Evolutionary conservation across 2,888 invertebrate species (phyloP).

Genomic region (Ernsta delagoae): DNA sequence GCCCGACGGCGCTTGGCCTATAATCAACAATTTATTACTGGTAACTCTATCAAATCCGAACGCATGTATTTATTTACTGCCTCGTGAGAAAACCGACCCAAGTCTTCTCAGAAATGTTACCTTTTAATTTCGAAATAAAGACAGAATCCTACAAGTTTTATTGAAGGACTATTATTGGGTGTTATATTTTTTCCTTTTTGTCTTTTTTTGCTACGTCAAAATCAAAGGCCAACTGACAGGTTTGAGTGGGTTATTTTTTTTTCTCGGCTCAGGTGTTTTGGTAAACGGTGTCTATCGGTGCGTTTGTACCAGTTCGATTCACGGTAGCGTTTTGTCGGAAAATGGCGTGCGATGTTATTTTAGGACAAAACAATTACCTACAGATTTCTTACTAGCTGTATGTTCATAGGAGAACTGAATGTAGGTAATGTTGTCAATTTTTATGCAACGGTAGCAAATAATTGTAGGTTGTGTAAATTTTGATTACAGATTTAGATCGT

Average conservation of each 20-base stretch:
- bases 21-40: conserved; percentile 78
- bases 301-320: conserved; percentile 51
- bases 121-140: conserved; percentile 79
- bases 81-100: conserved; percentile 71
- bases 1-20: conserved; percentile 71
- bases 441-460: too few relatives aligned
- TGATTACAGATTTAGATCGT: too few relatives aligned
- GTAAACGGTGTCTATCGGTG: conserved; percentile 50
- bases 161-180: conserved; percentile 67
- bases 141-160: conserved; percentile 74
- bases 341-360: conserved; percentile 54
- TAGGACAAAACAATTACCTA: conserved; percentile 50
- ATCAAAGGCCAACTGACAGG: conserved; percentile 45
- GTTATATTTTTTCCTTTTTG: conserved; percentile 56
- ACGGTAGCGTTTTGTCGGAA: conserved; percentile 59
- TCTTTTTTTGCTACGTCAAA: conserved; percentile 58
- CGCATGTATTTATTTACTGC: conserved; percentile 56
- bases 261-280: conserved; percentile 57
- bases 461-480: too few relatives aligned
- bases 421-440: too few relatives aligned
- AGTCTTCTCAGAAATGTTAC: conserved; percentile 71
- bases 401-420: neutral
- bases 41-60: conserved; percentile 73
- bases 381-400: conserved; percentile 2
- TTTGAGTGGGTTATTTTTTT: conserved; percentile 38